Percentiles rank a stretch among this genome's conserved stretches.
phyloP scores from a whole-genome alignment of 2,113 vertebrate genomes.

The Crocuta crocuta region DNA sequence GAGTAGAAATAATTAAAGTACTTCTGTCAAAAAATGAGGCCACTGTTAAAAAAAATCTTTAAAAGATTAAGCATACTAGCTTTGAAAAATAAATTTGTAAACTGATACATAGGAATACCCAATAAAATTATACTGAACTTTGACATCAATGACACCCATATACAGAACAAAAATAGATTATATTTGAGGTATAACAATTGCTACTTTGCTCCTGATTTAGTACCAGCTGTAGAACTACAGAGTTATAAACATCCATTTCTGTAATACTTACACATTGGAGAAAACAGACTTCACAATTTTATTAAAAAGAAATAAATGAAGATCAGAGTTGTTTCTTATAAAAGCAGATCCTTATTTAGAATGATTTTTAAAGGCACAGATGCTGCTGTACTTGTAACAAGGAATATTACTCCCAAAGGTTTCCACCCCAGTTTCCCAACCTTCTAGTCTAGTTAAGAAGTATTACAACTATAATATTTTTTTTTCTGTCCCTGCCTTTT shows the following conservation, averaged over 20 bases:
- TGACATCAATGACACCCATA: background rate
- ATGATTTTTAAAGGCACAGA: conserved; percentile 49
- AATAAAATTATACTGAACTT: background rate
- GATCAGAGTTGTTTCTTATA: conserved; percentile 2
- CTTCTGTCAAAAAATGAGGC: conserved; percentile 42
- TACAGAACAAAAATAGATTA: background rate
- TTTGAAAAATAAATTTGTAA: conserved; percentile 1
- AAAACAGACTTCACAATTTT: conserved; percentile 37
- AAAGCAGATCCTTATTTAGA: conserved; percentile 41
- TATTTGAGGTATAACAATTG: conserved; percentile 1
- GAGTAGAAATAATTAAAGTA: background rate
- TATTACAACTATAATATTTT: conserved; percentile 53
- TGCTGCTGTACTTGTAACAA: conserved; percentile 15
- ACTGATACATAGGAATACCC: background rate
- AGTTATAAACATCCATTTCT: conserved; percentile 16
- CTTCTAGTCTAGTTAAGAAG: conserved; percentile 42
- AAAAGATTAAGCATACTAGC: background rate
- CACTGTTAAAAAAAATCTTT: background rate
- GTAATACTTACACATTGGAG: background rate
- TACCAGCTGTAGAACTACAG: background rate
- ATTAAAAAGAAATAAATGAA: conserved; percentile 26
- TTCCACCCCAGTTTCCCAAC: background rate
- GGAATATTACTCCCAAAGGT: conserved; percentile 4
- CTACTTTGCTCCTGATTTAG: conserved; percentile 6
- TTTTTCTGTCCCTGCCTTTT: conserved; percentile 24